phyloP scores from a whole-genome alignment of 2,888 invertebrate species.

The Disparrhopalites patrizii region DNA sequence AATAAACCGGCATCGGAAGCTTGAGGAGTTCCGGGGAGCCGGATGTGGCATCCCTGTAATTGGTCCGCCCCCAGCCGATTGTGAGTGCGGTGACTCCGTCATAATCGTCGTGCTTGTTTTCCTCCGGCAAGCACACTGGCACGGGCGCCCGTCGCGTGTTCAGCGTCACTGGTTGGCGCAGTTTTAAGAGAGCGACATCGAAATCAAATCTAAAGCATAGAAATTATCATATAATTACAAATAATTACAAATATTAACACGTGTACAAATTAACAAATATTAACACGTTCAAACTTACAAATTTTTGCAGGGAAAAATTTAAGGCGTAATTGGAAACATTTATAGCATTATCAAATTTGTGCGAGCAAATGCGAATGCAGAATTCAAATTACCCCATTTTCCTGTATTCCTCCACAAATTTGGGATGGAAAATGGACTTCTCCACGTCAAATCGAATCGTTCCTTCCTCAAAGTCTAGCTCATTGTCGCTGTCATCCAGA shows the following conservation, averaged over 20 bases:
- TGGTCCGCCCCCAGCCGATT: slow-evolving; percentile 19
- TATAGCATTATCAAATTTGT: no score
- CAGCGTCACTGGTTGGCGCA: slow-evolving; percentile 4
- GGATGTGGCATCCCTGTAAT: slow-evolving; percentile 3
- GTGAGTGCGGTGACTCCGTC: not conserved
- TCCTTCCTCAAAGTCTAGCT: slow-evolving; percentile 19
- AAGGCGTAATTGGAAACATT: no score
- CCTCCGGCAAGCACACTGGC: slow-evolving; percentile 12
- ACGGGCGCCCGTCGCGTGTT: not conserved
- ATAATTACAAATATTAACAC: not conserved
- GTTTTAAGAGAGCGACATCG: slow-evolving; percentile 10
- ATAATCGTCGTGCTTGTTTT: not conserved
- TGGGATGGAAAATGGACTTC: slow-evolving; percentile 11
- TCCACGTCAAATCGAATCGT: slow-evolving; percentile 12
- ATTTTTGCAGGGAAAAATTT: no score
- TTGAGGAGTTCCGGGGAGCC: slow-evolving; percentile 13
- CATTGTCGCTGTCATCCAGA: slow-evolving; percentile 2
- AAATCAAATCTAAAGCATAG: slow-evolving; percentile 13
- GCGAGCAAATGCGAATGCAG: not conserved
- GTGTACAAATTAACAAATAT: not conserved
- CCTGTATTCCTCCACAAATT: slow-evolving; percentile 15
- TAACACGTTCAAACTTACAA: no score
- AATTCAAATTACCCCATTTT: slow-evolving; percentile 12
- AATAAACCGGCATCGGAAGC: slow-evolving; percentile 11
- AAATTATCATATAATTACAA: not conserved